A percentile compares a stretch with the other conserved stretches of the same genome.
These are phyloP conservation scores for Synergus itoensis DNA, from an alignment of 2,888 invertebrate species.

Conservation along the genomic window DNA sequence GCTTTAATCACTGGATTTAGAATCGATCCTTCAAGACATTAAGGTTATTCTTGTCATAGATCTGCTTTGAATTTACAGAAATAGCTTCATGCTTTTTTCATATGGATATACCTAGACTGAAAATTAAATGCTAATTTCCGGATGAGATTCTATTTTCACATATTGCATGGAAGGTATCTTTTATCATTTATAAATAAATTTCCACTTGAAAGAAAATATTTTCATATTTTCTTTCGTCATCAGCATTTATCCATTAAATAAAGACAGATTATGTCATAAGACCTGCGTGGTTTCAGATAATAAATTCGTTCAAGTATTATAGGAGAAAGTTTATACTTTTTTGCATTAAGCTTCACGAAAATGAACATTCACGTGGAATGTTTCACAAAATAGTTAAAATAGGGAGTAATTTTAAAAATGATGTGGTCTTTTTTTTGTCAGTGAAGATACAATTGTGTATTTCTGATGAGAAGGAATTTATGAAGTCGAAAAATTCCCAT, in stretches of 20 bases:
- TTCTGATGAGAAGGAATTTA: too few relatives aligned
- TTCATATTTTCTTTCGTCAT: not conserved
- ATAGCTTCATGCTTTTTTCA: not conserved
- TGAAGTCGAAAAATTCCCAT: too few relatives aligned
- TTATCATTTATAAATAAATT: not conserved
- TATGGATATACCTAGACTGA: not conserved
- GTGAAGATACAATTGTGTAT: too few relatives aligned
- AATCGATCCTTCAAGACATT: not conserved
- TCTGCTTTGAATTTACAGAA: not conserved
- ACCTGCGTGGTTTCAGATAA: not conserved
- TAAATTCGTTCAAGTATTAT: not conserved
- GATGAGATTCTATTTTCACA: conserved; percentile 26
- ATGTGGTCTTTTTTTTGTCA: too few relatives aligned
- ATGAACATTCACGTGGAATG: not conserved
- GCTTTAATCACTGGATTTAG: not conserved
- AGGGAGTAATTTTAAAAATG: too few relatives aligned
- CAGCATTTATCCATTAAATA: not conserved
- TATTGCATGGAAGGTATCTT: not conserved
- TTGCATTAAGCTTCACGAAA: not conserved
- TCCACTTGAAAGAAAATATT: too few relatives aligned
- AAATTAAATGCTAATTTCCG: not conserved
- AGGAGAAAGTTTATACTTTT: not conserved
- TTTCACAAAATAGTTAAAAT: not conserved
- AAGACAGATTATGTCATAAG: not conserved
- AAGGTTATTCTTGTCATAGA: not conserved